These are phyloP conservation scores for Epizoanthus illoricatus DNA, from an alignment of 92 coral and sea anemone species.

Conservation along the genomic window DNA sequence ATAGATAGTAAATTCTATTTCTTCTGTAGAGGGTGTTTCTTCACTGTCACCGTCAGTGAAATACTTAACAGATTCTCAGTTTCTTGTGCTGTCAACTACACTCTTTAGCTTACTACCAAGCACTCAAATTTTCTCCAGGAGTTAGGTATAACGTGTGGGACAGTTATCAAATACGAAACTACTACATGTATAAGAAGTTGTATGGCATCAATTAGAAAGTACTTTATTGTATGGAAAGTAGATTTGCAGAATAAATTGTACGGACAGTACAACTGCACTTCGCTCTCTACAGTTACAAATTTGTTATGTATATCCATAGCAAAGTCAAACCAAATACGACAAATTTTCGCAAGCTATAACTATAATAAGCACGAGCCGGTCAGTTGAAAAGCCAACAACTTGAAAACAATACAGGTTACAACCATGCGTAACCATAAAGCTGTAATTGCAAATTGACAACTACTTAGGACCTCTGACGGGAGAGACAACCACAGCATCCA, in stretches of 20 bases:
- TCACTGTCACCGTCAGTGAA: too few relatives aligned
- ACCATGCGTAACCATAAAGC: not conserved
- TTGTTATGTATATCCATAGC: conserved; percentile 30
- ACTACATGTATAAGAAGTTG: too few relatives aligned
- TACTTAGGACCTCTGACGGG: conserved; percentile 9
- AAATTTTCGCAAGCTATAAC: not conserved
- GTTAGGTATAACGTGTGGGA: too few relatives aligned
- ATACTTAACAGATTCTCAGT: too few relatives aligned
- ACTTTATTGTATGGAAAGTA: not conserved
- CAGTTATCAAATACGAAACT: too few relatives aligned
- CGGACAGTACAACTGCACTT: not conserved
- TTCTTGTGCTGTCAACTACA: too few relatives aligned
- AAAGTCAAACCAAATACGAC: not conserved
- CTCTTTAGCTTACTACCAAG: too few relatives aligned
- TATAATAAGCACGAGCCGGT: not conserved
- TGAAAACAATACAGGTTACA: not conserved
- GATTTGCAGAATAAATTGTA: not conserved
- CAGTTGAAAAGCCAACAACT: not conserved
- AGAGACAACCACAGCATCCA: conserved; percentile 15
- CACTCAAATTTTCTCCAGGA: too few relatives aligned
- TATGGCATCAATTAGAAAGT: too few relatives aligned
- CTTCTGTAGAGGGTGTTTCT: too few relatives aligned
- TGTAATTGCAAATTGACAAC: not conserved
- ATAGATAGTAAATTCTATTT: too few relatives aligned
- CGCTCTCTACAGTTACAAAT: conserved; percentile 1